These are phyloP conservation scores for Zosterops hypoxanthus DNA, from an alignment of 2,113 vertebrate species.

Conservation along the genomic window DNA sequence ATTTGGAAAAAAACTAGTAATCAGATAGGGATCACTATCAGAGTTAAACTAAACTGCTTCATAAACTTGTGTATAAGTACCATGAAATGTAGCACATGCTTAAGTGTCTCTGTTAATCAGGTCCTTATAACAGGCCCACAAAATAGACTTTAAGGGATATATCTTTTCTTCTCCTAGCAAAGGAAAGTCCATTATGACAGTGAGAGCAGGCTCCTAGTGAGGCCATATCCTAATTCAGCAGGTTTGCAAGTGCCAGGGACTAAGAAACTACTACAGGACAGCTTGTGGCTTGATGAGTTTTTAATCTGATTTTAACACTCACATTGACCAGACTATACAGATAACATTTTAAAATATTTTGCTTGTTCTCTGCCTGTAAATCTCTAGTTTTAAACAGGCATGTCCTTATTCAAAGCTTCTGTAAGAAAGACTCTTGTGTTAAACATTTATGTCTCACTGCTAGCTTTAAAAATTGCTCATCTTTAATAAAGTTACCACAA, in stretches of 20 bases:
- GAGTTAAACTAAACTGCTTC: not conserved
- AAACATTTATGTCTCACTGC: conserved; percentile 66
- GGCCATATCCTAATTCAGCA: not conserved
- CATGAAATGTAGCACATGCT: not conserved
- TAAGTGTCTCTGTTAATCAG: not conserved
- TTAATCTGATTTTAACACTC: conserved; percentile 58
- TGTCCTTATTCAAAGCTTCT: conserved; percentile 64
- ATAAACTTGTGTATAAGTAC: not conserved
- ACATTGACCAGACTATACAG: conserved; percentile 12
- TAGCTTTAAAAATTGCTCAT: conserved; percentile 57
- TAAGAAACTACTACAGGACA: not conserved
- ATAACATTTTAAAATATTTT: conserved; percentile 60
- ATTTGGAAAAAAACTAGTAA: not conserved
- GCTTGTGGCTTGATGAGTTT: conserved; percentile 35
- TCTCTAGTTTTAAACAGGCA: conserved; percentile 59
- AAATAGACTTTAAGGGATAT: not conserved
- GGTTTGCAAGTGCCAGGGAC: not conserved
- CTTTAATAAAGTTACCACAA: conserved; percentile 69
- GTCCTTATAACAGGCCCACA: not conserved
- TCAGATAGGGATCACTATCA: not conserved
- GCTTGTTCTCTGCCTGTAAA: conserved; percentile 48
- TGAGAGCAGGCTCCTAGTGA: not conserved
- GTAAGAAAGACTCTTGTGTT: not conserved
- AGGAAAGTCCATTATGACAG: not conserved
- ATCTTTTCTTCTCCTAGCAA: not conserved